These are phyloP conservation scores for Drosophila gaucha DNA, from an alignment of 2,888 invertebrate species.

Conservation along the genomic window DNA sequence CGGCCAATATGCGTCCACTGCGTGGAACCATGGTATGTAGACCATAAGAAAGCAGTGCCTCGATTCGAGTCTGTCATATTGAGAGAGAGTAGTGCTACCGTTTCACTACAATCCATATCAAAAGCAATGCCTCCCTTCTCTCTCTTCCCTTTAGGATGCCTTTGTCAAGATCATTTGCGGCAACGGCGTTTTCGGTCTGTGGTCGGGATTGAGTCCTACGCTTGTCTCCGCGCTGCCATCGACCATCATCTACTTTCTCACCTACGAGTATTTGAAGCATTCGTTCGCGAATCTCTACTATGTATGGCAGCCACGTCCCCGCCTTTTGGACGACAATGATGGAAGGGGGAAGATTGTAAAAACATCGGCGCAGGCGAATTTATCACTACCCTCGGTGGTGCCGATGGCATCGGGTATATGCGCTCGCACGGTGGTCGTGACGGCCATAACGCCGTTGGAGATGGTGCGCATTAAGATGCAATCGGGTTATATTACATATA, in stretches of 20 bases:
- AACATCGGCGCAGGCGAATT: neutral
- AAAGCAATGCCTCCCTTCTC: neutral
- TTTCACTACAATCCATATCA: neutral
- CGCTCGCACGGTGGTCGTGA: slow-evolving; percentile 92
- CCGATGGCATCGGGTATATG: slow-evolving; percentile 93
- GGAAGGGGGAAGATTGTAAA: neutral
- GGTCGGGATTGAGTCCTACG: slow-evolving; percentile 98
- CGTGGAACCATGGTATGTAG: slow-evolving; percentile 88
- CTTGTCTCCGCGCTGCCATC: slow-evolving; percentile 96
- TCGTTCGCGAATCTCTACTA: slow-evolving; percentile 85
- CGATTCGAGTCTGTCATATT: too few relatives aligned
- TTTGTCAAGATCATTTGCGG: slow-evolving; percentile 93
- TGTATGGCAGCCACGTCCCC: neutral
- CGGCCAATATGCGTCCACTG: slow-evolving; percentile 71
- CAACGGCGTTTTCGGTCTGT: slow-evolving; percentile 95
- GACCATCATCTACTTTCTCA: slow-evolving; percentile 97
- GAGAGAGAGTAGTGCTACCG: too few relatives aligned
- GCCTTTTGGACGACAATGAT: too few relatives aligned
- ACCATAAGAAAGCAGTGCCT: too few relatives aligned
- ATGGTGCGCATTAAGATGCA: slow-evolving; percentile 99
- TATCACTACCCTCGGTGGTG: slow-evolving; percentile 43
- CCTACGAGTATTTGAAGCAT: slow-evolving; percentile 94
- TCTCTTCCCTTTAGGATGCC: slow-evolving; percentile 91
- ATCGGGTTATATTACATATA: slow-evolving; percentile 93
- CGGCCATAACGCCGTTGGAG: slow-evolving; percentile 96